phyloP scores from a whole-genome alignment of 2,888 invertebrate genomes.

The Hedya salicella region DNA sequence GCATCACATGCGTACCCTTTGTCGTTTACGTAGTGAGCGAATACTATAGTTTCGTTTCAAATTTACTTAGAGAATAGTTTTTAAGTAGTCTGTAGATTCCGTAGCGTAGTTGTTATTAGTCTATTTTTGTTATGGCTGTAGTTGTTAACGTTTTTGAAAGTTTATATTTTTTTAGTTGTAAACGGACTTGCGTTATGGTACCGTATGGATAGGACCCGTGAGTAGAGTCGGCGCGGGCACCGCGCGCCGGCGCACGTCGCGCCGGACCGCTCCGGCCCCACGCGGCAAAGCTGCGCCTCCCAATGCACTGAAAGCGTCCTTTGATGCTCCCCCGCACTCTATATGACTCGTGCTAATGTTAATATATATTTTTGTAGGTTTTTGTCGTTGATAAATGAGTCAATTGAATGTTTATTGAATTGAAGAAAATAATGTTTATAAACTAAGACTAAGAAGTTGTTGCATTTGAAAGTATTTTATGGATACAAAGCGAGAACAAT shows the following conservation, averaged over 20 bases:
- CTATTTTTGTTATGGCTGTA: conserved; percentile 84
- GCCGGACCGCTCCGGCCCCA: conserved; percentile 32
- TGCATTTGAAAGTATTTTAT: conserved; percentile 85
- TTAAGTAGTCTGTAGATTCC: conserved; percentile 80
- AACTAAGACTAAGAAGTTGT: conserved; percentile 83
- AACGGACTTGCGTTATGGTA: conserved; percentile 69
- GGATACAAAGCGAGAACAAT: conserved; percentile 84
- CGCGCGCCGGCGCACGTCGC: conserved; percentile 43
- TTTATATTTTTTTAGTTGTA: conserved; percentile 80
- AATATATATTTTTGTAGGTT: conserved; percentile 84
- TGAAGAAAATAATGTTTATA: conserved; percentile 82
- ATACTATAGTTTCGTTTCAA: conserved; percentile 78
- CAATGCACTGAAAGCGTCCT: conserved; percentile 53
- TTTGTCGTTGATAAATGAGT: conserved; percentile 84
- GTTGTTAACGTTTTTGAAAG: conserved; percentile 83
- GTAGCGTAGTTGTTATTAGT: conserved; percentile 82
- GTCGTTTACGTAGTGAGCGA: conserved; percentile 77
- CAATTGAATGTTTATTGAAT: conserved; percentile 84
- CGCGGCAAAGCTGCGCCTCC: conserved; percentile 46
- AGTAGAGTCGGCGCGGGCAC: conserved; percentile 36
- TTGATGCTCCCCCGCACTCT: conserved; percentile 67
- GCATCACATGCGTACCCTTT: conserved; percentile 58
- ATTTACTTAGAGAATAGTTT: conserved; percentile 79
- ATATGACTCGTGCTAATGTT: conserved; percentile 81
- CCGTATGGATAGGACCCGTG: conserved; percentile 67